phyloP scores from a whole-genome alignment of 2,113 vertebrate genomes.

The Cervus canadensis region DNA sequence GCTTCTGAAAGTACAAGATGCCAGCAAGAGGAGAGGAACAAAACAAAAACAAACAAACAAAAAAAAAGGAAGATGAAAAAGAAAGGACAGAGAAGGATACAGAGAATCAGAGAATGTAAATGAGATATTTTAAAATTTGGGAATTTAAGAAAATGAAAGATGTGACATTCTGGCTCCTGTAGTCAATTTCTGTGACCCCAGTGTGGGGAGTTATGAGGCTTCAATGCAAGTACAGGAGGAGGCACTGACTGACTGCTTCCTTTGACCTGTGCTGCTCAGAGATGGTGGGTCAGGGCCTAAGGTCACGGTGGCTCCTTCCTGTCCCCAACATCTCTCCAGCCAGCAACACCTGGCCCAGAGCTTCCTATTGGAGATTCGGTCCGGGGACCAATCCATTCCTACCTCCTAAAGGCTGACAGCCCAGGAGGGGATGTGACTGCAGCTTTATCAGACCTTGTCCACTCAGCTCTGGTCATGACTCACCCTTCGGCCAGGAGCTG shows the following conservation, averaged over 20 bases:
- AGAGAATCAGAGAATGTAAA: not conserved
- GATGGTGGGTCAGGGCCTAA: not conserved
- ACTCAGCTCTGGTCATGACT: not conserved
- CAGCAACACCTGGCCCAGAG: not conserved
- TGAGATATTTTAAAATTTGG: not conserved
- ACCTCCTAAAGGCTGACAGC: not conserved
- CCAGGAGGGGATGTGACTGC: not conserved
- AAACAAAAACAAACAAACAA: not conserved
- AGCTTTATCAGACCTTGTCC: not conserved
- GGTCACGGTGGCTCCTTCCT: not conserved
- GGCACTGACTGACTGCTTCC: not conserved
- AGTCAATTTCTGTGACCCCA: not conserved
- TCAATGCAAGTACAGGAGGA: not conserved
- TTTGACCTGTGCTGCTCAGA: not conserved
- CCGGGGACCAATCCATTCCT: not conserved
- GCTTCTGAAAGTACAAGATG: not conserved
- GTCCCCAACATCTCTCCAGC: not conserved
- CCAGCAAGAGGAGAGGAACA: not conserved
- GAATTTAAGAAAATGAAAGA: not conserved
- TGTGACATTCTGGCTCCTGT: not conserved
- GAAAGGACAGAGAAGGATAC: not conserved
- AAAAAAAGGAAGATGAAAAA: not conserved
- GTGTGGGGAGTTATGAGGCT: not conserved
- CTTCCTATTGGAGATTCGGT: not conserved
- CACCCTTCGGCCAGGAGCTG: not conserved